Evolutionary conservation across 2,113 vertebrate species (phyloP).

Genomic region (Panurus biarmicus): DNA sequence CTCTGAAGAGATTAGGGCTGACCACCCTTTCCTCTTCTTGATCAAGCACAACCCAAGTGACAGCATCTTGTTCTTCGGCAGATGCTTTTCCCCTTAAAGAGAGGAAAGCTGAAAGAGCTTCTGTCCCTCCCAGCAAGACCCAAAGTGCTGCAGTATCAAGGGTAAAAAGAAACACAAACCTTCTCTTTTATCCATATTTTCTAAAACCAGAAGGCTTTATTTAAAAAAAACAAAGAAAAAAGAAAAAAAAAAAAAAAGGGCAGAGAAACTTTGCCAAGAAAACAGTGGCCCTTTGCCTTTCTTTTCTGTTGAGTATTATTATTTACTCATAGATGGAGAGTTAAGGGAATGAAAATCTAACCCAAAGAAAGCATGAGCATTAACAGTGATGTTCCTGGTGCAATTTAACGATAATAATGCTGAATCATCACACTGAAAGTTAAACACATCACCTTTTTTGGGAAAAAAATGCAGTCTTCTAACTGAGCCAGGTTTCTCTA

Average conservation of each 20-base stretch:
- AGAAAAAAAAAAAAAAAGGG: neutral
- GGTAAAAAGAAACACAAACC: neutral
- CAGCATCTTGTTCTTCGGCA: slow-evolving; percentile 65
- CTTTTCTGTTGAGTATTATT: neutral
- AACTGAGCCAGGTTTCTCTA: neutral
- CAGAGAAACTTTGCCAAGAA: neutral
- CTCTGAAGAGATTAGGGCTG: slow-evolving; percentile 42
- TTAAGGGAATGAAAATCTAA: neutral
- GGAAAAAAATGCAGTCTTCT: neutral
- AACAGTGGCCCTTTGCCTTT: neutral
- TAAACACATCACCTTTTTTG: neutral
- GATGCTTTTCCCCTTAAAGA: slow-evolving; percentile 60
- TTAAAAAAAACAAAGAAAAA: neutral
- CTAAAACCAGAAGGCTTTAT: neutral
- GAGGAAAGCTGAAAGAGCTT: neutral
- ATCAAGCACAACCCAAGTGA: slow-evolving; percentile 7
- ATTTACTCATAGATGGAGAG: neutral
- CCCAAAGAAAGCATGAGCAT: neutral
- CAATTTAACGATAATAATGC: neutral
- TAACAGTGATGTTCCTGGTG: neutral
- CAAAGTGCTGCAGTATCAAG: slow-evolving; percentile 4
- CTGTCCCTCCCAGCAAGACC: neutral
- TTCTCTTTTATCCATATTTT: neutral
- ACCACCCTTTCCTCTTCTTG: slow-evolving; percentile 60
- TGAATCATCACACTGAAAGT: neutral